Base-by-base conservation (phyloP, 2,797 vertebrate genomes). In the Astyanax mexicanus region DNA sequence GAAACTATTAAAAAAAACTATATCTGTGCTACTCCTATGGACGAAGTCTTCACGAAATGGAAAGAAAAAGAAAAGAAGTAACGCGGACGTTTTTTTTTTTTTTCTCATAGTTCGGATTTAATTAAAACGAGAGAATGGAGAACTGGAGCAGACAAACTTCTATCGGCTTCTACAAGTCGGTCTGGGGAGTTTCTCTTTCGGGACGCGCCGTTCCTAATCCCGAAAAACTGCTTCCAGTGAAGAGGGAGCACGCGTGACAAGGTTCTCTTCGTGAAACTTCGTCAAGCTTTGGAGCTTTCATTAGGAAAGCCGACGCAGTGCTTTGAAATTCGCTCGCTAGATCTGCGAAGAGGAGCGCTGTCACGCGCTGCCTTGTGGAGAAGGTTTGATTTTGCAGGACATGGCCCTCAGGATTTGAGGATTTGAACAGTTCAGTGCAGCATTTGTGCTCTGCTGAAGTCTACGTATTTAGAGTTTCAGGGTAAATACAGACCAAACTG, bases 11-110 rank as follows among this genome's bases (percentile, higher is more conserved):
- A n/a, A n/a, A n/a, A 32, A 19, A 86, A 87, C 86, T 83, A 86
- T 81, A 85, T 78, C 84, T 84, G 88, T 87, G 88, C 84, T 86
- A 84, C 90, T 89, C 91, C 87, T 92, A 78, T 42, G 62, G 52
- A 93, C 88, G 91, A 88, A 89, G 87, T 69, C 51, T 69, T 23
- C 25, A 68, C 81, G 72, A 69, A 77, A 75, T 75, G 29, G 29
- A 72, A 78, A 49, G 49, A 52, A 15, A 44, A 9, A 17, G 47
- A 21, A 69, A 79, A 52, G n/a, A 69, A 74, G 37, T 60, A 51
- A 72, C 15, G 15, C 32, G 47, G 17, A 71, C 38, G 35, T 21
- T 40, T 60, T 38, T 0, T 6, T 10, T 49, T 58, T 70, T 49
- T 55, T 55, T 4, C 27, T 29, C 25, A 55, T 6, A 45, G 44